Percentiles rank a stretch among this genome's conserved stretches.
phyloP scores from a whole-genome alignment of 2,888 invertebrate species.

The Hirtodrosophila confusa region DNA sequence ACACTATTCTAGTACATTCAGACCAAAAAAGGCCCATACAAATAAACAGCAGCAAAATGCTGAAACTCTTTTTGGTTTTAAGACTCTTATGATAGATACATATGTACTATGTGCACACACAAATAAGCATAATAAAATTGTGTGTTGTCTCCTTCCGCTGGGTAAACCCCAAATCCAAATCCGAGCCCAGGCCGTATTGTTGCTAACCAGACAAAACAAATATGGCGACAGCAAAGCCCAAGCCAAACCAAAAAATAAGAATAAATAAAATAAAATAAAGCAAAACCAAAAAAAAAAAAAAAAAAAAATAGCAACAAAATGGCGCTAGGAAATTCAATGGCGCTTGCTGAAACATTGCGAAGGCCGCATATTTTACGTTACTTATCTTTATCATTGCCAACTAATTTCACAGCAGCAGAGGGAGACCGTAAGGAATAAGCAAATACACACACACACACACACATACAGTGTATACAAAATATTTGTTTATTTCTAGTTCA shows the following conservation, averaged over 20 bases:
- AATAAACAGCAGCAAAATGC: constrained; percentile 5
- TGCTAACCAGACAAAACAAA: constrained; percentile 70
- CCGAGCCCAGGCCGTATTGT: constrained; percentile 45
- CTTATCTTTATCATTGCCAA: constrained; percentile 82
- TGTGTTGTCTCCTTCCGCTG: constrained; percentile 66
- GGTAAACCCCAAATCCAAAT: constrained; percentile 48
- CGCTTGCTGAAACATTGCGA: constrained; percentile 70
- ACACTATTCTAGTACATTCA: constrained; percentile 26
- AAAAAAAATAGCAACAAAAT: constrained; percentile 37
- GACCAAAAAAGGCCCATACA: constrained; percentile 1
- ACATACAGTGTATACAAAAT: constrained; percentile 58
- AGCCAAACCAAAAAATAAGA: constrained; percentile 9
- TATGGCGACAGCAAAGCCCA: constrained; percentile 67
- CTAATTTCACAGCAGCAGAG: constrained; percentile 71
- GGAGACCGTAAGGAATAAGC: constrained; percentile 26
- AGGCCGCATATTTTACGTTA: constrained; percentile 80
- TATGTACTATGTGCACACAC: constrained; percentile 36
- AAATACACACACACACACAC: constrained; percentile 27
- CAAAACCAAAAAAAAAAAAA: not conserved
- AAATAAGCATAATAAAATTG: constrained; percentile 76
- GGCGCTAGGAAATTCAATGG: constrained; percentile 69
- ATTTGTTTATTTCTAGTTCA: constrained; percentile 81
- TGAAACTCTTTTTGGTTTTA: constrained; percentile 23
- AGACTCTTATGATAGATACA: constrained; percentile 27
- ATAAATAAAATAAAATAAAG: constrained; percentile 2